Base-by-base conservation (phyloP, 2,797 vertebrate species). In the Manis javanica region DNA sequence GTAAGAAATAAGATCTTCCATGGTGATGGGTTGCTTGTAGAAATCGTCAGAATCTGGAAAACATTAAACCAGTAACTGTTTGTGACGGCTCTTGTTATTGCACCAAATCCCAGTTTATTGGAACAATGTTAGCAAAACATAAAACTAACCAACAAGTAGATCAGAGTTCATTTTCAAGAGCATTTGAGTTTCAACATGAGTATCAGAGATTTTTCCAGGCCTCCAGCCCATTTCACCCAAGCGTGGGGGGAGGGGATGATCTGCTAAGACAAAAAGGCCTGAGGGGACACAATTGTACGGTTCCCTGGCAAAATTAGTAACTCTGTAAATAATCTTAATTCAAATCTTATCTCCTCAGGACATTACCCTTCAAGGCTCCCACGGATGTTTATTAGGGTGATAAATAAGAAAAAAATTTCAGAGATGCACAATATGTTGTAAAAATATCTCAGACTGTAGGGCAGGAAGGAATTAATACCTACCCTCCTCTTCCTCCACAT, bases 1-100 rank as follows among this genome's bases (percentile, higher is more conserved):
- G 98, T 99, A 99, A 71, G 99, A 99, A 97, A 99, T 99, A 78
- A 99, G 98, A 97, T 99, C 99, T 97, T 99, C 99, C 98, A 99
- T 99, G 13, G 98, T 99, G 95, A 99, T 98, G 81, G 99, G 98
- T 81, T 98, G 81, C 95, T 97, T 99, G 93, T 97, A 97, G 61
- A 98, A 97, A 84, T 98, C 98, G 26, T 98, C 97, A 74, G 96
- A 82, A 77, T 98, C 99, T 99, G 90, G 51, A 94, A 92, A 97
- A 82, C 91, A 55, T 97, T 83, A 96, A 78, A 96, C 64, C 91
- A 0, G 0, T 0, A 78, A 79, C 77, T 95, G 63, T 96, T 93
- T 86, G 87, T 86, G 9, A 94, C 31, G 91, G 74, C 34, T 34
- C 91, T 87, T 81, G 69, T 46, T 71, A 87, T 51, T 18, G 39